Evolutionary conservation across 2,797 vertebrate species (phyloP), one percentile per base, ranked within the genome.

Genomic region (Leuciscus waleckii): DNA sequence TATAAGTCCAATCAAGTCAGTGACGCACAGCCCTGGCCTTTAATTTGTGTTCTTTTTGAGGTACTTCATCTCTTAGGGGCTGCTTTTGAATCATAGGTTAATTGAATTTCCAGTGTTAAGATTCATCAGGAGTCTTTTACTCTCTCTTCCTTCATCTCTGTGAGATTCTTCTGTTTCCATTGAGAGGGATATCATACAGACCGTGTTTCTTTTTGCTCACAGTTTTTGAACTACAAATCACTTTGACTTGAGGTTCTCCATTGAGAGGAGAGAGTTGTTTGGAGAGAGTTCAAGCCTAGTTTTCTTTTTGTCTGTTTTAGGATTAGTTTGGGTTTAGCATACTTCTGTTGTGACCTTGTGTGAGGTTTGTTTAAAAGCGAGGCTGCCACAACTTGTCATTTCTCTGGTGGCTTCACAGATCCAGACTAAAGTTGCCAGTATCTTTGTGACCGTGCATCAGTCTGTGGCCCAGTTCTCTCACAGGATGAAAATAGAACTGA

Each of bases 391-490:
- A 41, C 37, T 61, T 82, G 51, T 65, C 39, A 37, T 78, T 63
- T 43, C 13, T 74, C 56, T 74, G 70, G 75, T 84, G 84, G 41
- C 4, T 56, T 69, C 65, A 51, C 86, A 97, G 97, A 95, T 96
- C 89, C 95, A 96, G 74, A 96, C 89, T 54, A 97, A 96, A 71
- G 95, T 98, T 89, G 95, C 97, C 77, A 93, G 90, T 82, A 95
- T 97, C 90, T 98, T 97, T 63, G 95, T 98, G 85, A 96, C 95
- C 10, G 96, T 96, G 90, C 97, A 98, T 90, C 95, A 96, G 93
- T 97, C 97, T 0, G 97, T 97, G 85, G 94, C 90, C 43, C 89
- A 87, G 13, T 92, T 95, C 81, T 98, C 97, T 39, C 90, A 95
- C 81, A 96, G 92, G 90, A 97, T 98, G 97, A 93, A 95, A 85